Evolutionary conservation across 2,888 invertebrate genomes (phyloP).

Genomic region (Caenorhabditis sp.): DNA sequence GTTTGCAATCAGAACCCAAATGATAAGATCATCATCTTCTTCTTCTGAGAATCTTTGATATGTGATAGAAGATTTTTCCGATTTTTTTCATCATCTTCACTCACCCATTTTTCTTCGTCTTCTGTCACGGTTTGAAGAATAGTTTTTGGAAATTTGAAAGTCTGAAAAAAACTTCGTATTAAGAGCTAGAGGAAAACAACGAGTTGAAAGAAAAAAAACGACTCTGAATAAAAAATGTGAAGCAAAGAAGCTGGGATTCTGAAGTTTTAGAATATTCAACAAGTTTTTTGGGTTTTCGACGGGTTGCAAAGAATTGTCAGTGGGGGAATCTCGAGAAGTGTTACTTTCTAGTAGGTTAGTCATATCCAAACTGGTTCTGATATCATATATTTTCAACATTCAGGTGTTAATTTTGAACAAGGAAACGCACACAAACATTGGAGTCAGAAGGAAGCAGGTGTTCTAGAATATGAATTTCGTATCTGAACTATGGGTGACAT

Average conservation of each 20-base stretch:
- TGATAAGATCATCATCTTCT: neutral
- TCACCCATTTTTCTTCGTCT: conserved; percentile 40
- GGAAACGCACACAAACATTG: no score
- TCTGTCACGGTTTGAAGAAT: neutral
- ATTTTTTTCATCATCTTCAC: conserved; percentile 6
- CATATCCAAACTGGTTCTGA: neutral
- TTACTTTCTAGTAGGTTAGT: neutral
- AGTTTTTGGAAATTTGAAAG: neutral
- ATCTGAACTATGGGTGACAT: neutral
- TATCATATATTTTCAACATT: no score
- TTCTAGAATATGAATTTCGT: no score
- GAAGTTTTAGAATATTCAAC: conserved; percentile 38
- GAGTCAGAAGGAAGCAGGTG: no score
- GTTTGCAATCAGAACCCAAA: neutral
- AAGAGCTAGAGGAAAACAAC: neutral
- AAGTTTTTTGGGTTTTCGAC: neutral
- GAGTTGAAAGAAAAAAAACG: no score
- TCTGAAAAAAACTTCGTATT: neutral
- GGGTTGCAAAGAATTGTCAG: conserved; percentile 4
- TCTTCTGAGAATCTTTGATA: neutral
- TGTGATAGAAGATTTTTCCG: conserved; percentile 11
- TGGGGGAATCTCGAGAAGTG: no score
- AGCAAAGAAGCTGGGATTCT: neutral
- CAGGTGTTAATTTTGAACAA: no score
- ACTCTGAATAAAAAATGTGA: conserved; percentile 6